These are phyloP conservation scores for Psittacula cyanocephala DNA, from an alignment of 2,113 vertebrate genomes.

Conservation along the genomic window DNA sequence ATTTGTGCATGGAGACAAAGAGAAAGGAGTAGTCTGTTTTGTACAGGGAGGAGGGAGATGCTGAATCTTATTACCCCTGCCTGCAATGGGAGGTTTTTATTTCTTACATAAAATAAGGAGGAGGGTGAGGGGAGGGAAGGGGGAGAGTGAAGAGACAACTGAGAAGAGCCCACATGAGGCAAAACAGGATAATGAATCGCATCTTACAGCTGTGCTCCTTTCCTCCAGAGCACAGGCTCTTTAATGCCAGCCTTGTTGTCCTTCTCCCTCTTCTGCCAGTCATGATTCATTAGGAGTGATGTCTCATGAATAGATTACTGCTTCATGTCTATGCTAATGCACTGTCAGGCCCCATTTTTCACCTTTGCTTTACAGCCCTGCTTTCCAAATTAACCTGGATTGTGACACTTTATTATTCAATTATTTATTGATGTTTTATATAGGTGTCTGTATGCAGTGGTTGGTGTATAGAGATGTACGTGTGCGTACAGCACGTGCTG, in stretches of 20 bases:
- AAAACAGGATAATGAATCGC: neutral
- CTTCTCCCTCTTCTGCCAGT: constrained; percentile 24
- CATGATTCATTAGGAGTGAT: constrained; percentile 40
- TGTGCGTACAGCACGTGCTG: neutral
- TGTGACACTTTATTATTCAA: constrained; percentile 16
- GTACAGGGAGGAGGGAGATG: neutral
- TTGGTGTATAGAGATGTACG: neutral
- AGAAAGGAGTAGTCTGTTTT: neutral
- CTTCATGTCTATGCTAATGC: constrained; percentile 23
- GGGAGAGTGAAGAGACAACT: neutral
- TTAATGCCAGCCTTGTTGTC: constrained; percentile 3
- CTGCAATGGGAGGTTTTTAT: neutral
- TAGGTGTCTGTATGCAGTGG: neutral
- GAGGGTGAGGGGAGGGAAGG: neutral
- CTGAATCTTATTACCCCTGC: neutral
- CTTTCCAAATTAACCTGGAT: neutral
- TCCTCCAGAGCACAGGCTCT: neutral
- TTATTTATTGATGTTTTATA: neutral
- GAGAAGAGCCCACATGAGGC: neutral
- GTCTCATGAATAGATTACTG: constrained; percentile 11
- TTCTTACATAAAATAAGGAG: neutral
- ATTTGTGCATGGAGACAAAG: neutral
- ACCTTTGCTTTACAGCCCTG: neutral
- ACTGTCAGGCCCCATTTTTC: constrained; percentile 40
- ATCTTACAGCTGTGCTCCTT: constrained; percentile 15